Evolutionary conservation across 2,797 vertebrate species (phyloP), one percentile per base, ranked within the genome.

Genomic region (Sciurus carolinensis): DNA sequence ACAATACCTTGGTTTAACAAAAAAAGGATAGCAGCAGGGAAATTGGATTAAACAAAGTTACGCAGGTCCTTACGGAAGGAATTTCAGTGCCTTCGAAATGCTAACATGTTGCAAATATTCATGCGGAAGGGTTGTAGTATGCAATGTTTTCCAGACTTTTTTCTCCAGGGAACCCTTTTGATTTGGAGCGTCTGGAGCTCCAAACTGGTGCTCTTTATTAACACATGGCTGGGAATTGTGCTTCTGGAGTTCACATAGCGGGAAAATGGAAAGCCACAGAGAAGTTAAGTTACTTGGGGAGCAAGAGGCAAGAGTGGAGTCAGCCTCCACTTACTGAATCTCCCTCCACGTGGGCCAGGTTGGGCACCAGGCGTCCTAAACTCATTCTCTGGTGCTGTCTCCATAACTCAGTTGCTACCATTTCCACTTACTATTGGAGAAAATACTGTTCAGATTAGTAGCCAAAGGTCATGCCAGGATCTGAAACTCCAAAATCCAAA

Each of bases 11-110:
- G 20, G 54, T 57, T 52, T 7, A 57, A 57, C 17, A 54, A 54
- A 54, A 54, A 54, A 54, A 54, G 52, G 5, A 54, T 54, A 4
- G 52, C n/a, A 24, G 62, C 39, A 39, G n/a, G 12, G 52, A 54
- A 71, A 42, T 69, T 86, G 93, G 13, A 12, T 76, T 86, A 80
- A 92, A 82, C 64, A 79, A 80, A 94, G 18, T 77, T 33, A 89
- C 93, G 47, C 7, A 28, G 42, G 15, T 90, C 75, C 94, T 93
- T 57, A 42, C 62, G n/a, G 39, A 83, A 26, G 5, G 39, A 50
- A 33, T 66, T 66, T 85, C 44, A 44, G 86, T 82, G 18, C 0
- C 11, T 90, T 90, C 75, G 54, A 30, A 52, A 30, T 66, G n/a
- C 72, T 90, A 62, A 59, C 67, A 0, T 3, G 85, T 36, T 89